A percentile compares a stretch with the other conserved stretches of the same genome.
These are phyloP conservation scores for Syrista parreyssii DNA, from an alignment of 2,888 invertebrate genomes.

Conservation along the genomic window DNA sequence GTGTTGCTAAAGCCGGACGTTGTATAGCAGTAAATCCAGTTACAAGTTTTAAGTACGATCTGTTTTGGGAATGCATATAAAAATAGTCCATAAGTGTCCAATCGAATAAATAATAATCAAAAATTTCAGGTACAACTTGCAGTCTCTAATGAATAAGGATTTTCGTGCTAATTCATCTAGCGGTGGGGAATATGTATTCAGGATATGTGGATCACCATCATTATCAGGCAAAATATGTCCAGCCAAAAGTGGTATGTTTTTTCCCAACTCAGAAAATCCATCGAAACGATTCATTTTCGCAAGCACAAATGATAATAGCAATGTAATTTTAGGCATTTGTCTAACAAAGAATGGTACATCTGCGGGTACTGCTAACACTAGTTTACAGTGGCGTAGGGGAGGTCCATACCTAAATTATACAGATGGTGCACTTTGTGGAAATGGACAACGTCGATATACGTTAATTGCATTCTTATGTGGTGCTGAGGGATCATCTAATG, in stretches of 20 bases:
- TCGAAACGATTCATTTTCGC: background rate
- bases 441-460: constrained; percentile 42
- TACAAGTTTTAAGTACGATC: constrained; percentile 43
- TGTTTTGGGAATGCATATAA: constrained; percentile 3
- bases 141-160: constrained; percentile 41
- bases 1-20: constrained; percentile 31
- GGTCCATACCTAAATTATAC: constrained; percentile 60
- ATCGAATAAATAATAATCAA: background rate
- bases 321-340: constrained; percentile 47
- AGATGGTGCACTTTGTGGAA: constrained; percentile 46
- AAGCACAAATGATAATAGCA: background rate
- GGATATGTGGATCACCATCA: constrained; percentile 41
- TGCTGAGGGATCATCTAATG: constrained; percentile 30
- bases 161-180: constrained; percentile 26
- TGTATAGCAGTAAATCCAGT: constrained; percentile 52
- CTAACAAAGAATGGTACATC: constrained; percentile 35
- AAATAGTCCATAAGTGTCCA: background rate
- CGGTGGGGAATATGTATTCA: constrained; percentile 40
- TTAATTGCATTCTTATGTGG: constrained; percentile 52
- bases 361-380: constrained; percentile 48
- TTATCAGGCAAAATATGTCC: background rate
- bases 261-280: background rate
- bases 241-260: background rate
- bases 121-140: constrained; percentile 46
- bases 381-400: constrained; percentile 51